Conservation (phyloP, 2,888 invertebrate species). For the Gryllus longicercus region DNA sequence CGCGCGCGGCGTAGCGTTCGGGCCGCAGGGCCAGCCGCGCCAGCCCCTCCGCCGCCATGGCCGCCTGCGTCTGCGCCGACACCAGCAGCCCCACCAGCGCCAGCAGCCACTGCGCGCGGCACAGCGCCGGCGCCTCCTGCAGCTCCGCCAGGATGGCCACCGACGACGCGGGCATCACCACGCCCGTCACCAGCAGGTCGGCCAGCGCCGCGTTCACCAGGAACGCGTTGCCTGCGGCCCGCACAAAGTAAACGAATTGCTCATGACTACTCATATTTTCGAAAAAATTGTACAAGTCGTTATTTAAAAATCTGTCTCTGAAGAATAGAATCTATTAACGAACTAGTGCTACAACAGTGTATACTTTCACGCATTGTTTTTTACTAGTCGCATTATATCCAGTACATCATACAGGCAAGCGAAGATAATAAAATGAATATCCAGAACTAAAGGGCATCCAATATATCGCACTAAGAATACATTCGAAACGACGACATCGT, state of each 20-base stretch:
- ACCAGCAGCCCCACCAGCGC: constrained; percentile 65
- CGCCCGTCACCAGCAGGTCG: constrained; percentile 65
- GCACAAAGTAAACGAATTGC: constrained; percentile 21
- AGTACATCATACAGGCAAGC: too few species aligned
- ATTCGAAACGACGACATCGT: too few species aligned
- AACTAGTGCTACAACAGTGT: too few species aligned
- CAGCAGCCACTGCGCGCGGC: constrained; percentile 64
- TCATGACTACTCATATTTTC: too few species aligned
- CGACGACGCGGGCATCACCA: constrained; percentile 66
- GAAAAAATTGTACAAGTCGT: too few species aligned
- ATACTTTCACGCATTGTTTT: too few species aligned
- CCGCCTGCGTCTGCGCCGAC: constrained; percentile 59
- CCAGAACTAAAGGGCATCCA: too few species aligned
- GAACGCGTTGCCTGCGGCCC: constrained; percentile 61
- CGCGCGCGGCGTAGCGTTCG: constrained; percentile 47
- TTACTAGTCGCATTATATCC: too few species aligned
- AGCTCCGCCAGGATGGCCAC: constrained; percentile 66
- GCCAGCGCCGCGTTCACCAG: constrained; percentile 68
- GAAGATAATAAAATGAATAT: too few species aligned
- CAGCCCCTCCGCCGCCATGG: constrained; percentile 65
- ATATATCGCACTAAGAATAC: too few species aligned
- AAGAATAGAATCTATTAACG: too few species aligned
- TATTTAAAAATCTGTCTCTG: too few species aligned
- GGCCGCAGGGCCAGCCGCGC: constrained; percentile 57
- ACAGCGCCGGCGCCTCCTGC: constrained; percentile 56